A percentile compares a stretch with the other conserved stretches of the same genome.
Evolutionary conservation across 2,888 invertebrate species (phyloP).

Genomic region (Parnassius apollo): DNA sequence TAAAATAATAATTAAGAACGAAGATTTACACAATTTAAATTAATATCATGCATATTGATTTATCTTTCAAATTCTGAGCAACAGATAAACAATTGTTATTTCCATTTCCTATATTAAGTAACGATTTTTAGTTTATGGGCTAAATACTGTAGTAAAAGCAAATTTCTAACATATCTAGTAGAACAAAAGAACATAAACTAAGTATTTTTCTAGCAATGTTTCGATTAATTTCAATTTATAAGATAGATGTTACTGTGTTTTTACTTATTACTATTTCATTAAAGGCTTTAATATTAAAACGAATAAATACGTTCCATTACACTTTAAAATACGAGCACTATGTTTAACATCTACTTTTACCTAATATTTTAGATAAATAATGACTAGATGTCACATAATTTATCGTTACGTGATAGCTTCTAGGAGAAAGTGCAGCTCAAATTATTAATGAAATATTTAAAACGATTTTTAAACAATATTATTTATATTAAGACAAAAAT

Average conservation of each 20-base stretch:
- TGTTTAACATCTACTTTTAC: conserved; percentile 31
- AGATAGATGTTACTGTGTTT: not conserved
- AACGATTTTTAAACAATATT: not conserved
- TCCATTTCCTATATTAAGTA: no score
- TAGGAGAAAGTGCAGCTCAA: not conserved
- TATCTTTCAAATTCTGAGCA: no score
- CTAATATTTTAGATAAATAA: conserved; percentile 16
- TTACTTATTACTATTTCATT: not conserved
- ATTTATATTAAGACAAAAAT: not conserved
- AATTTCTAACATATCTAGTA: no score
- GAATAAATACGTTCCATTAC: conserved; percentile 20
- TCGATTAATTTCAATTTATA: no score
- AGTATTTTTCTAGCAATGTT: no score
- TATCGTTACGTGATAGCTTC: not conserved
- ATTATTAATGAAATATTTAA: not conserved
- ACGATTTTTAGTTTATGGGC: no score
- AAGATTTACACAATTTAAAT: no score
- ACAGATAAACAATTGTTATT: no score
- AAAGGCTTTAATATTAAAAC: conserved; percentile 7
- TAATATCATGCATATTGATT: no score
- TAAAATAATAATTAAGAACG: no score
- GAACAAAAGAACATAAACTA: no score
- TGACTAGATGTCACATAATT: not conserved
- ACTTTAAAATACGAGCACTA: conserved; percentile 18
- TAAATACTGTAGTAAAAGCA: no score